Evolutionary conservation across 92 coral and sea anemone genomes (phyloP), one percentile per base, ranked within the genome.

Genomic region (Muricea muricata): DNA sequence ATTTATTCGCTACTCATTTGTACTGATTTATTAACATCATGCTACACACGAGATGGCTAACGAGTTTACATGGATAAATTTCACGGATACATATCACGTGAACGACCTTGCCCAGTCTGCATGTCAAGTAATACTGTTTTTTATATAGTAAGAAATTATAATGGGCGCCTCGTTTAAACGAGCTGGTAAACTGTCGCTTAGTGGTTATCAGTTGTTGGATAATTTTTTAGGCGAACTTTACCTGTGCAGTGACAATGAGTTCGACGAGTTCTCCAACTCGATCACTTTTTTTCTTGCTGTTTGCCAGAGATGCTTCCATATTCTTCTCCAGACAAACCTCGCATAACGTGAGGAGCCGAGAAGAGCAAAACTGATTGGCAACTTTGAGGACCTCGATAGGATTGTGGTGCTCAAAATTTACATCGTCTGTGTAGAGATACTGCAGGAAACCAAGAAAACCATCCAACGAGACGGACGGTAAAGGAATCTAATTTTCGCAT

Each of bases 361-460:
- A 1, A 54, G 54, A 56, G 58, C 83, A 78, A 58, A 78, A 78
- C 55, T 56, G 83, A 55, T 78, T 78, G 50, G 83, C 83, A 14
- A 78, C 83, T 37, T 56, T 78, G 32, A 78, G 83, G 18, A 78
- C 83, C 65, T 78, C 83, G 32, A 57, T 56, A 25, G 70, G 45
- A 58, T 78, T 42, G 55, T 78, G 46, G 31, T 12, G 33, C 47
- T 78, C 83, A 39, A 78, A 57, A 28, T 55, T 58, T 52, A 78
- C 71, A 37, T 78, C 54, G 23, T 78, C 83, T 1, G 83, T 56
- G 71, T 78, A 78, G 10, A 78, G 70, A 57, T 78, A 78, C 39
- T 78, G 50, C 30, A 78, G 71, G 28, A 56, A 78, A 11, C 83
- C 83, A 61, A 78, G 29, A 57, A 78, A 78, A 13, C 83, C 83